Evolutionary conservation across 2,797 vertebrate species (phyloP).

Genomic region (Hirundo rustica): DNA sequence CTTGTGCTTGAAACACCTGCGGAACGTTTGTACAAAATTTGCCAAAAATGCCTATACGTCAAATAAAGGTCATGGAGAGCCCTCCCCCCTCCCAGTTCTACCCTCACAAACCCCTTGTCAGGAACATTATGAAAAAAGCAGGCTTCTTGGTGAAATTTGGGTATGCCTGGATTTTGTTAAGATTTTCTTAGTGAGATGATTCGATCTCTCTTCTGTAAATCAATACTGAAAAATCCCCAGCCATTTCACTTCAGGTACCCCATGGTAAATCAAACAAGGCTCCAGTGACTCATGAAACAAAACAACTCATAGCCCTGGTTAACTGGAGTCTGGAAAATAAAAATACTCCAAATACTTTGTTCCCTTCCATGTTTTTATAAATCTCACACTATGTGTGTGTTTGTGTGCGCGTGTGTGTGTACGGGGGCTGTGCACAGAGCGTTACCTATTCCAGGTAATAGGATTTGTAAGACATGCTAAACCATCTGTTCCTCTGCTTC

Average conservation of each 20-base stretch:
- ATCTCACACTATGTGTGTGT: background rate
- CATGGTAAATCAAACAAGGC: constrained; percentile 21
- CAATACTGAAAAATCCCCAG: constrained; percentile 29
- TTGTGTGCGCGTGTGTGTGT: constrained; percentile 3
- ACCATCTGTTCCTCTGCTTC: constrained; percentile 55
- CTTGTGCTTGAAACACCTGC: constrained; percentile 70
- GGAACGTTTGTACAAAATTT: constrained; percentile 41
- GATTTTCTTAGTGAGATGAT: constrained; percentile 9
- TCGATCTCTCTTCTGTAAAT: constrained; percentile 25
- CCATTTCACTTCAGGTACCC: constrained; percentile 43
- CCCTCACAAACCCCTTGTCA: constrained; percentile 13
- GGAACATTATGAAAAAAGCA: constrained; percentile 18
- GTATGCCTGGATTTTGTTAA: constrained; percentile 10
- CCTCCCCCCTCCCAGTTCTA: constrained; percentile 5
- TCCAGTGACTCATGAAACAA: constrained; percentile 48
- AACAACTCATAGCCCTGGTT: constrained; percentile 56
- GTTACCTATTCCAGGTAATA: constrained; percentile 54
- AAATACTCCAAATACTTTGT: background rate
- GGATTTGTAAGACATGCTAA: constrained; percentile 55
- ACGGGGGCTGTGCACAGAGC: constrained; percentile 35
- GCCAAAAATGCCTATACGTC: constrained; percentile 11
- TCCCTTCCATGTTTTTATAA: constrained; percentile 25
- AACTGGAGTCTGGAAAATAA: constrained; percentile 57
- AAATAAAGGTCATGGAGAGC: background rate
- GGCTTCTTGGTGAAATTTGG: constrained; percentile 33